Conservation (phyloP, 2,113 vertebrate genomes). For the Cyprinus carpio region DNA sequence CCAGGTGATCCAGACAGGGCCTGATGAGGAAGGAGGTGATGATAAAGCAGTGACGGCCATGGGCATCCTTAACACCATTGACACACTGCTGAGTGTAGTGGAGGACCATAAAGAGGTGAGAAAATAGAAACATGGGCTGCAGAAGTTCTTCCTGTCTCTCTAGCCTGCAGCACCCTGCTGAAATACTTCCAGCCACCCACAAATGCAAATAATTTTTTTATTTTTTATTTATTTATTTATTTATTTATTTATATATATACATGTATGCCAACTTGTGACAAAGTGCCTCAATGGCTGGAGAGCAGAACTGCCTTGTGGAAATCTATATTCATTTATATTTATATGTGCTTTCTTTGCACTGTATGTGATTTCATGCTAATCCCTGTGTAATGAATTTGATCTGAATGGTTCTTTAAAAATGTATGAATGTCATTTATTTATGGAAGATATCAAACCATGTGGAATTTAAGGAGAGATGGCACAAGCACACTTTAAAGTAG, state of each 20-base stretch:
- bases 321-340: slow-evolving; percentile 37
- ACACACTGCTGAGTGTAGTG: slow-evolving; percentile 97
- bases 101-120: slow-evolving; percentile 98
- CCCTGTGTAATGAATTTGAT: background rate
- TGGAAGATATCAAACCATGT: background rate
- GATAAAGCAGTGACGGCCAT: slow-evolving; percentile 99
- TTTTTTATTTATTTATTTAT: too few relatives aligned
- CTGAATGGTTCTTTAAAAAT: background rate
- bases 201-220: too few relatives aligned
- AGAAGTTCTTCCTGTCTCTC: background rate
- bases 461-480: background rate
- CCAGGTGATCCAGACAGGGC: slow-evolving; percentile 97
- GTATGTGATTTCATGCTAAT: background rate
- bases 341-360: background rate
- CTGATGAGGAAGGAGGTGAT: slow-evolving; percentile 97
- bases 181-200: slow-evolving; percentile 70
- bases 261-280: background rate
- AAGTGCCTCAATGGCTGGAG: background rate
- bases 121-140: background rate
- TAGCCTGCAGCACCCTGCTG: slow-evolving; percentile 54
- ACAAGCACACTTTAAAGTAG: background rate
- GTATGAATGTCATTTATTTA: slow-evolving; percentile 7
- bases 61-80: slow-evolving; percentile 98
- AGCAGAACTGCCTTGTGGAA: slow-evolving; percentile 47
- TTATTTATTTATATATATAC: too few relatives aligned